Evolutionary conservation across 1,140 invertebrate species (phyloP), one percentile per base, ranked within the genome.

Genomic region (Ceratitis capitata): DNA sequence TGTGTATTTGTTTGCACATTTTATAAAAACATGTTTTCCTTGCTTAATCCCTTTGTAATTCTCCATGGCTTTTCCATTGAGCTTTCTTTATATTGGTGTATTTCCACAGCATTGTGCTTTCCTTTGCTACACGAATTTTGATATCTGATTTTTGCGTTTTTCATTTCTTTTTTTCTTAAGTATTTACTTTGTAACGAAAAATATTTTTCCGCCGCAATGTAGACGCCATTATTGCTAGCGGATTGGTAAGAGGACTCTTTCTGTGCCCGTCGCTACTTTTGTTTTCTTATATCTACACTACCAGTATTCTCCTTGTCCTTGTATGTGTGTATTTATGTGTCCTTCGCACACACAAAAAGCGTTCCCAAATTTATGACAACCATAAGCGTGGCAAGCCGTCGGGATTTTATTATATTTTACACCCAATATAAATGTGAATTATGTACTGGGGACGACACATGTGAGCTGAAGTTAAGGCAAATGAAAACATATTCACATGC

Each of bases 351-450:
- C n/a, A 61, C 58, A 12, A 61, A 61, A 61, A 29, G 58, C 23
- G 29, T 26, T 10, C 58, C 29, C 23, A 12, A 61, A 61, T 61
- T 61, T 61, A 61, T 61, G 58, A 61, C 58, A 61, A 61, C 26
- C 58, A 26, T 61, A 29, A 61, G 26, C 58, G 58, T 61, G 58
- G 58, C 58, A 61, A 61, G 58, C 58, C 58, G 58, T 4, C 58
- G 58, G 58, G 58, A 32, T 61, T 61, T 61, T 61, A 23, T 61
- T 61, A 29, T 61, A 61, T 61, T 61, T 61, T 61, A 61, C 58
- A 61, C 58, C 58, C 58, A 61, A 61, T 61, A 61, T 61, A 61
- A 61, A 61, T 16, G 26, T 61, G 58, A 61, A 61, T 61, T 61
- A 61, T 61, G 58, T 32, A 32, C 58, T 61, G 58, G 58, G 19